Percentiles rank a stretch among this genome's conserved stretches.
Conservation (phyloP, 2,888 invertebrate species). For the Agonopterix arenella region DNA sequence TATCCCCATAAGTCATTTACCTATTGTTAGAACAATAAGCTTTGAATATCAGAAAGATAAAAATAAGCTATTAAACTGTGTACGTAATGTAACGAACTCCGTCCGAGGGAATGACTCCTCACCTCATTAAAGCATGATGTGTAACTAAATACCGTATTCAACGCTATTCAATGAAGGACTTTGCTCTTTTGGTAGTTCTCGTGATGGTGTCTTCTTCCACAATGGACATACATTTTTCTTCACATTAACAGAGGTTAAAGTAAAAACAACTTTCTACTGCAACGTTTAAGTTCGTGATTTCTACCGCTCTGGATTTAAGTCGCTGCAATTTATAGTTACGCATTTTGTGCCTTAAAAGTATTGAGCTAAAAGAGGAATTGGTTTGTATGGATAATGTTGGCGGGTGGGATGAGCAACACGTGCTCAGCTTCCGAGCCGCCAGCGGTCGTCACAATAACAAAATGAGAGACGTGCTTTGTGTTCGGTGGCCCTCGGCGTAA, state of each 20-base stretch:
- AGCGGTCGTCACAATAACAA: slow-evolving; percentile 59
- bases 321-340: slow-evolving; percentile 5
- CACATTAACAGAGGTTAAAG: slow-evolving; percentile 17
- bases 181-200: slow-evolving; percentile 26
- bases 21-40: neutral
- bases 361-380: slow-evolving; percentile 23
- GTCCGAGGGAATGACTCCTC: slow-evolving; percentile 5
- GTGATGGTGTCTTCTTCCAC: slow-evolving; percentile 25
- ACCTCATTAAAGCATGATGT: slow-evolving; percentile 15
- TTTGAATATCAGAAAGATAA: neutral
- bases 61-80: no score
- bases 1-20: no score
- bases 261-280: slow-evolving; percentile 25
- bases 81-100: no score
- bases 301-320: slow-evolving; percentile 10
- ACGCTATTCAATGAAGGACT: slow-evolving; percentile 16
- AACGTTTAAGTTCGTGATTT: slow-evolving; percentile 18
- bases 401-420: slow-evolving; percentile 54
- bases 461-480: slow-evolving; percentile 59
- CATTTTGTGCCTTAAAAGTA: slow-evolving; percentile 22
- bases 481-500: slow-evolving; percentile 28
- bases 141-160: slow-evolving; percentile 15
- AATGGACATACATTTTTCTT: slow-evolving; percentile 27
- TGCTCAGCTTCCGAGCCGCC: slow-evolving; percentile 54
- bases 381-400: slow-evolving; percentile 24